Evolutionary conservation across 2,113 vertebrate species (phyloP).

Genomic region (Rhynchomys soricoides): DNA sequence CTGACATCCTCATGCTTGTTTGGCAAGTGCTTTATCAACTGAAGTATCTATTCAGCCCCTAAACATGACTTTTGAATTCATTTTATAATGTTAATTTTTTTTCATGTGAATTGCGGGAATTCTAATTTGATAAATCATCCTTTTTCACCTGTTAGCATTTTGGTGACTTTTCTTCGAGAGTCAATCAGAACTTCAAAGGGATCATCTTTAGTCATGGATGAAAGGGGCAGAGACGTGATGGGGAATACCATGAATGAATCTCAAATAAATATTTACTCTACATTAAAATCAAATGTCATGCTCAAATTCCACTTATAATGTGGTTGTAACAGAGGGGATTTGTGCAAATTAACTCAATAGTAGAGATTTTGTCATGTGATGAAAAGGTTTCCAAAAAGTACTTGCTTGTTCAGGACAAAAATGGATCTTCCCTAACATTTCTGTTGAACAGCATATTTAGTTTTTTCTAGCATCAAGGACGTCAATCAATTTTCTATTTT

Average conservation of each 20-base stretch:
- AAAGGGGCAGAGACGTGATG: background rate
- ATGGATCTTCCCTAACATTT: background rate
- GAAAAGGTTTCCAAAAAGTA: background rate
- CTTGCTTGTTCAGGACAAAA: background rate
- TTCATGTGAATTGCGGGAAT: background rate
- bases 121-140: background rate
- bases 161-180: background rate
- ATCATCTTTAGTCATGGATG: background rate
- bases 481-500: background rate
- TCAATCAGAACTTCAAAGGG: background rate
- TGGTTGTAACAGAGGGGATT: background rate
- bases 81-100: constrained; percentile 28
- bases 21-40: background rate
- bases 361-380: background rate
- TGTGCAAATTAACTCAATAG: background rate
- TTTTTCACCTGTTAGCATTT: background rate
- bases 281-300: background rate
- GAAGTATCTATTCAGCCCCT: background rate
- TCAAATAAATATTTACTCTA: background rate
- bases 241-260: background rate
- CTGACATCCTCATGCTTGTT: background rate
- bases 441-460: background rate
- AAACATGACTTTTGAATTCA: background rate
- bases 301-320: background rate
- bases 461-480: background rate